phyloP scores from a whole-genome alignment of 30 jellyfish, hydroid and myxozoan species.

The Rhopilema esculentum region DNA sequence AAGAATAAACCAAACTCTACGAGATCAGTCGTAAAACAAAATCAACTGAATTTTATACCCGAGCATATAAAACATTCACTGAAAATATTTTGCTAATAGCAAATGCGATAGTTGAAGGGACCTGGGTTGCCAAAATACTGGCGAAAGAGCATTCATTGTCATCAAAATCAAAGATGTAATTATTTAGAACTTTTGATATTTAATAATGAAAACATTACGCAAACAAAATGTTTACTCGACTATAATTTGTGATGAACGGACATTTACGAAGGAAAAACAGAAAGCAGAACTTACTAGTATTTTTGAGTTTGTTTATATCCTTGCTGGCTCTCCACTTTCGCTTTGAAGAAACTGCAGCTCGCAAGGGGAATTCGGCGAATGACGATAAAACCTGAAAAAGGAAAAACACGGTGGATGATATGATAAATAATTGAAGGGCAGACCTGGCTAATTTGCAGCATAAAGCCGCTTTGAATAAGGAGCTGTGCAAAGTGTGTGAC shows the following conservation, averaged over 20 bases:
- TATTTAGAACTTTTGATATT: too few relatives aligned
- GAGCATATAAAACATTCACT: too few relatives aligned
- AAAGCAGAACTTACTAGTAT: background rate
- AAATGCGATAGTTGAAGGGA: too few relatives aligned
- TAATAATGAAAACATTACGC: too few relatives aligned
- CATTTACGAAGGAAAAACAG: background rate
- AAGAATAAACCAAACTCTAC: too few relatives aligned
- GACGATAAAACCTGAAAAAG: slow-evolving; percentile 6
- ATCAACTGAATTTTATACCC: too few relatives aligned
- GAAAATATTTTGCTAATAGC: too few relatives aligned
- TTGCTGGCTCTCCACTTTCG: background rate
- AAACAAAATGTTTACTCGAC: too few relatives aligned
- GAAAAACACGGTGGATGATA: slow-evolving; percentile 2
- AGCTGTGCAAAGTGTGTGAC: slow-evolving; percentile 47
- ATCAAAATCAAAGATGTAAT: too few relatives aligned
- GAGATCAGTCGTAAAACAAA: too few relatives aligned
- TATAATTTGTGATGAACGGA: background rate
- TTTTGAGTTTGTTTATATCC: background rate
- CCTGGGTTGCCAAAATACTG: too few relatives aligned
- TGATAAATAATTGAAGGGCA: slow-evolving; percentile 20
- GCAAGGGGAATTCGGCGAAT: background rate
- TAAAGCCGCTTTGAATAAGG: slow-evolving; percentile 61
- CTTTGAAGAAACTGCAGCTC: background rate
- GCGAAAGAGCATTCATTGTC: too few relatives aligned
- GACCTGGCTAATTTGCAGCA: slow-evolving; percentile 56